Evolutionary conservation across 2,797 vertebrate genomes (phyloP).

Genomic region (Serranus cabrilla): DNA sequence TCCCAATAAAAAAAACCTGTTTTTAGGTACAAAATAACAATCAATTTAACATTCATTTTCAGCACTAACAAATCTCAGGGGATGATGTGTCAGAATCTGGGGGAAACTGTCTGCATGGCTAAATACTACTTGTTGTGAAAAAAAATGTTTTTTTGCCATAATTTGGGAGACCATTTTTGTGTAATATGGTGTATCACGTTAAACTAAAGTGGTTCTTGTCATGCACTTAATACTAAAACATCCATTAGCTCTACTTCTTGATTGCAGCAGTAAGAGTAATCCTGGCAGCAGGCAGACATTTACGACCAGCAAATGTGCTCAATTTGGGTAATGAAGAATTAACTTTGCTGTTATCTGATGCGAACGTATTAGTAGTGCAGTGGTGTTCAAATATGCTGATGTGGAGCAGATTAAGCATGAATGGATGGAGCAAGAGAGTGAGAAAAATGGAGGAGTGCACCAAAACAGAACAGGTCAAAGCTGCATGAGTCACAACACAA

Average conservation of each 20-base stretch:
- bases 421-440: slow-evolving; percentile 44
- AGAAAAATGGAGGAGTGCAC: slow-evolving; percentile 38
- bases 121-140: slow-evolving; percentile 4
- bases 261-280: slow-evolving; percentile 38
- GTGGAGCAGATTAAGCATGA: slow-evolving; percentile 59
- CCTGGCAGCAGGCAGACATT: slow-evolving; percentile 40
- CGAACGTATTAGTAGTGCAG: slow-evolving; percentile 33
- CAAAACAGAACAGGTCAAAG: slow-evolving; percentile 54
- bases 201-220: slow-evolving; percentile 32
- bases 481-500: slow-evolving; percentile 67
- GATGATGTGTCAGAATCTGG: neutral
- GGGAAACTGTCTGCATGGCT: slow-evolving; percentile 7
- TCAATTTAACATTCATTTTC: neutral
- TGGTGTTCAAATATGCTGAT: slow-evolving; percentile 49
- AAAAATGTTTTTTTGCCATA: neutral
- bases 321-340: slow-evolving; percentile 53
- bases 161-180: slow-evolving; percentile 19
- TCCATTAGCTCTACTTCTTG: slow-evolving; percentile 29
- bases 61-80: neutral
- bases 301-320: slow-evolving; percentile 37
- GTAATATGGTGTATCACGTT: slow-evolving; percentile 14
- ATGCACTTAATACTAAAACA: slow-evolving; percentile 43
- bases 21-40: neutral
- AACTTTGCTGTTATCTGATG: slow-evolving; percentile 40
- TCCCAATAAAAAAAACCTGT: neutral